phyloP scores from a whole-genome alignment of 1,140 invertebrate species.

The Steinernema feltiae region DNA sequence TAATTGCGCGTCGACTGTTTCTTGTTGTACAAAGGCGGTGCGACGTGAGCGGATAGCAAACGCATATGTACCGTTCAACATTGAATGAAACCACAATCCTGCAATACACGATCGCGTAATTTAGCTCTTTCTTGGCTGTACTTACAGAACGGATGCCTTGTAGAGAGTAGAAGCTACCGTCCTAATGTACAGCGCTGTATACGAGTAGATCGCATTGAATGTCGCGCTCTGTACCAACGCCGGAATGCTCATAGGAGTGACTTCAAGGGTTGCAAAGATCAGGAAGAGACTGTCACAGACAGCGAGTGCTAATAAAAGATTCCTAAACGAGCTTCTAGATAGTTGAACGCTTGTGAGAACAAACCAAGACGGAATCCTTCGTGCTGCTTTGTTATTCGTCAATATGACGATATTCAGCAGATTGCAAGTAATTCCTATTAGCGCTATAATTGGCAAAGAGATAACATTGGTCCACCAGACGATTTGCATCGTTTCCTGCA shows the following conservation, averaged over 20 bases:
- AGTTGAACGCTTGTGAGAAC: slow-evolving; percentile 20
- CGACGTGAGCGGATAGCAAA: slow-evolving; percentile 50
- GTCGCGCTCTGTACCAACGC: slow-evolving; percentile 27
- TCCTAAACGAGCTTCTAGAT: slow-evolving; percentile 42
- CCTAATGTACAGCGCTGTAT: slow-evolving; percentile 48
- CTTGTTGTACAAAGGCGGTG: slow-evolving; percentile 50
- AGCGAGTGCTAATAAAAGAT: slow-evolving; percentile 50
- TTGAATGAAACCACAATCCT: slow-evolving; percentile 58
- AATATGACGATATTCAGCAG: slow-evolving; percentile 51
- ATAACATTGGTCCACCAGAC: slow-evolving; percentile 57
- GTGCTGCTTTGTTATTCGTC: slow-evolving; percentile 45
- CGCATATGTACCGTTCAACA: slow-evolving; percentile 54
- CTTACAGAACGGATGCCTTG: slow-evolving; percentile 55
- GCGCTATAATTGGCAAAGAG: slow-evolving; percentile 45
- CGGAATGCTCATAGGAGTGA: slow-evolving; percentile 46
- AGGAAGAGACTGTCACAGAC: slow-evolving; percentile 54
- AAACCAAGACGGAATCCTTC: slow-evolving; percentile 54
- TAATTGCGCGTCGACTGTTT: slow-evolving; percentile 42
- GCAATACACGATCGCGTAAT: slow-evolving; percentile 17
- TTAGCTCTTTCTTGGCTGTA: too few species aligned
- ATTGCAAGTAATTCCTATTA: slow-evolving; percentile 52
- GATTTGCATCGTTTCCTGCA: slow-evolving; percentile 44
- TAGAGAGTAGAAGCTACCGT: slow-evolving; percentile 57
- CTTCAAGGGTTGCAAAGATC: slow-evolving; percentile 50
- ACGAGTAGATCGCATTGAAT: slow-evolving; percentile 50